A percentile compares a stretch with the other conserved stretches of the same genome.
Conservation (phyloP, 2,888 invertebrate species). For the Drosophila cyrtoloma region DNA sequence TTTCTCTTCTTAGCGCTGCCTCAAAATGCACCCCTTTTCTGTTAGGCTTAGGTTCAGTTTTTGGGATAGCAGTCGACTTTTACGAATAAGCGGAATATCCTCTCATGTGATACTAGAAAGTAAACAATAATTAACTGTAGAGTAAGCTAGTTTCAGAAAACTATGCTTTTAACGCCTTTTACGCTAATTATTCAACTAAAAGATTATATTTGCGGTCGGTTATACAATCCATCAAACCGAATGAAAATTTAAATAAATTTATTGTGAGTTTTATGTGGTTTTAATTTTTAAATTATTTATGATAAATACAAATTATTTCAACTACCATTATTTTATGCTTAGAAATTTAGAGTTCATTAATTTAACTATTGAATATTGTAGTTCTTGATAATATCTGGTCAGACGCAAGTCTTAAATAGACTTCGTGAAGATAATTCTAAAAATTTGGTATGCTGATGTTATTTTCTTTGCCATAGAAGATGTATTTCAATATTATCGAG, state of each 20-base stretch:
- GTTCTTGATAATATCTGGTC: neutral
- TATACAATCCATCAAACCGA: neutral
- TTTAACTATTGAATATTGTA: neutral
- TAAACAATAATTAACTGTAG: neutral
- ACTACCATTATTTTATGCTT: neutral
- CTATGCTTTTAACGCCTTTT: neutral
- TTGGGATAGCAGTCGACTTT: conserved; percentile 33
- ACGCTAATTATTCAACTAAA: neutral
- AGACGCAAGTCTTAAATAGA: neutral
- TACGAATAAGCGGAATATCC: neutral
- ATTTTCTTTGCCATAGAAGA: neutral
- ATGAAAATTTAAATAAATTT: too few relatives aligned
- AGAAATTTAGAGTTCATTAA: neutral
- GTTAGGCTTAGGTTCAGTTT: conserved; percentile 11
- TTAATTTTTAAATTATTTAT: neutral
- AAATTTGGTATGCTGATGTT: neutral
- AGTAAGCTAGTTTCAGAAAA: neutral
- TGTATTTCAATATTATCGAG: neutral
- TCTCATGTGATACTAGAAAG: neutral
- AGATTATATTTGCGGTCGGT: neutral
- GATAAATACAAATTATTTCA: neutral
- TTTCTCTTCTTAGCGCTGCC: conserved; percentile 55
- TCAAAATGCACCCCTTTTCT: conserved; percentile 32
- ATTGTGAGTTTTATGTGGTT: neutral
- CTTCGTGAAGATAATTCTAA: neutral